A percentile compares a stretch with the other conserved stretches of the same genome.
Conservation (phyloP, 2,113 vertebrate genomes). For the Mixornis gularis region DNA sequence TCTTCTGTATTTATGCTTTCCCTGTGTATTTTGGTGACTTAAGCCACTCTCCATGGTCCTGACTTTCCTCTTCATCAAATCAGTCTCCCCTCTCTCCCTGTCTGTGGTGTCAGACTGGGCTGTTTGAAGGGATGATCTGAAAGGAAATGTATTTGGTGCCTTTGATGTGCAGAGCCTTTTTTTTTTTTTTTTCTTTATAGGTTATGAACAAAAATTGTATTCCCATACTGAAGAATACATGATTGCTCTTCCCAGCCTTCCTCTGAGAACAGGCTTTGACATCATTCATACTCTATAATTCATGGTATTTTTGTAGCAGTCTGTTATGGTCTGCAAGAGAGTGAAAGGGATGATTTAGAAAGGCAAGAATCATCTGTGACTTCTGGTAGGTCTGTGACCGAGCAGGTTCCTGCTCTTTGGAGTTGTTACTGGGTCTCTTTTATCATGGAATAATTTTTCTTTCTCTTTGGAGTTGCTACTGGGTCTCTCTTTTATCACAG, state of each 20-base stretch:
- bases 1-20: not conserved
- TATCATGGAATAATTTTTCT: not conserved
- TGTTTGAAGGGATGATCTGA: not conserved
- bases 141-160: not conserved
- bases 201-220: not conserved
- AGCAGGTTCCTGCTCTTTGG: not conserved
- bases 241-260: not conserved
- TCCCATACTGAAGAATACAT: slow-evolving; percentile 12
- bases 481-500: not conserved
- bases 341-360: not conserved
- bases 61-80: not conserved
- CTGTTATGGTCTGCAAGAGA: slow-evolving; percentile 13
- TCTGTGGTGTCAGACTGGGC: not conserved
- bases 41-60: not conserved
- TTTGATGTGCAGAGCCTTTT: not conserved
- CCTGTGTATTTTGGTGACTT: not conserved
- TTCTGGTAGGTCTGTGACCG: not conserved
- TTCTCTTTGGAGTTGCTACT: not conserved
- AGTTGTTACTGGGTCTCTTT: not conserved
- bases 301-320: slow-evolving; percentile 49
- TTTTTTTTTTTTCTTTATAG: not conserved
- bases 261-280: slow-evolving; percentile 34
- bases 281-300: slow-evolving; percentile 57
- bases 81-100: not conserved
- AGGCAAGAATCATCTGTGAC: not conserved